A percentile compares a stretch with the other conserved stretches of the same genome.
Conservation (phyloP, 2,797 vertebrate genomes). For the Loris lydekkerianus region DNA sequence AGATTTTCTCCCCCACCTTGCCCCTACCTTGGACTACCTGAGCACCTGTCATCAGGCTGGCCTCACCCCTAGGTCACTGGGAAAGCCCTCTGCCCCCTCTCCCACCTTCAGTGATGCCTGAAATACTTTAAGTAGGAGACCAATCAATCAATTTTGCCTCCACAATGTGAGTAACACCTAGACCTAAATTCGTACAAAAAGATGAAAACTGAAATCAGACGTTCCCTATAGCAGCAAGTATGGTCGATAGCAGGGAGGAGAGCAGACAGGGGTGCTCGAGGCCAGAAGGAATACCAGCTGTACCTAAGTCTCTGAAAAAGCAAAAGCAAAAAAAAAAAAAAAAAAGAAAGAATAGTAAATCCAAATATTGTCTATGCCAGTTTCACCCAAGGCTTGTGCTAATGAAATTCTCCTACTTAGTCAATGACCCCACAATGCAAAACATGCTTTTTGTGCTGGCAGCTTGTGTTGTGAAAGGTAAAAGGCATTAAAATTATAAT, state of each 20-base stretch:
- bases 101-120: constrained; percentile 84
- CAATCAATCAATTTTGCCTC: constrained; percentile 86
- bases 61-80: constrained; percentile 76
- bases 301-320: constrained; percentile 34
- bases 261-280: constrained; percentile 50
- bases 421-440: constrained; percentile 24
- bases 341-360: constrained; percentile 55
- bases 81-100: constrained; percentile 82
- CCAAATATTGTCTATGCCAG: constrained; percentile 63
- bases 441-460: neutral
- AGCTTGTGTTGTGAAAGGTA: neutral
- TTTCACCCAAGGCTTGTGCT: constrained; percentile 68
- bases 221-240: constrained; percentile 72
- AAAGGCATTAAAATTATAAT: constrained; percentile 49
- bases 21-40: neutral
- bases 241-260: constrained; percentile 45
- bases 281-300: constrained; percentile 76
- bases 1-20: neutral
- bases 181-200: constrained; percentile 78
- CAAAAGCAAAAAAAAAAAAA: neutral
- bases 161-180: constrained; percentile 85
- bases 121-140: constrained; percentile 86
- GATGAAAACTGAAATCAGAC: constrained; percentile 76
- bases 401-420: constrained; percentile 52
- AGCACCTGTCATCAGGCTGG: constrained; percentile 58